These are phyloP conservation scores for Cyanoramphus novaezelandiae DNA, from an alignment of 2,113 vertebrate species.

Conservation along the genomic window DNA sequence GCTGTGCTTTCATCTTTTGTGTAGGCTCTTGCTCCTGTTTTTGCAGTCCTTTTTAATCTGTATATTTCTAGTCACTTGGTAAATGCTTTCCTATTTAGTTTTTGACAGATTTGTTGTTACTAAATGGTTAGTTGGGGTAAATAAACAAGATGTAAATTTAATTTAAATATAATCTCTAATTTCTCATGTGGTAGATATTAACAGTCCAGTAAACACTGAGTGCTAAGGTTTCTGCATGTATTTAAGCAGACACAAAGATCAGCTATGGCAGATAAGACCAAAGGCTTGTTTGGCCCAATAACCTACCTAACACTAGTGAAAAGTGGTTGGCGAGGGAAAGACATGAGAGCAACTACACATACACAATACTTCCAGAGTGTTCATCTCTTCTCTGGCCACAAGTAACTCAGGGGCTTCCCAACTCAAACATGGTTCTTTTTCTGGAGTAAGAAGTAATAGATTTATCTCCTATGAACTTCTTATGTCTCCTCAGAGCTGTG, in stretches of 20 bases:
- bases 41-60: not conserved
- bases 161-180: not conserved
- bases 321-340: not conserved
- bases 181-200: not conserved
- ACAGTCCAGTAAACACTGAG: not conserved
- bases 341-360: not conserved
- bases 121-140: not conserved
- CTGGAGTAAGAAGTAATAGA: not conserved
- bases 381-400: not conserved
- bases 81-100: not conserved
- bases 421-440: not conserved
- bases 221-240: not conserved
- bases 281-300: not conserved
- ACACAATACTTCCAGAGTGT: not conserved
- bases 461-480: not conserved
- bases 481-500: not conserved
- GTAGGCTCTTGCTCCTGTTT: not conserved
- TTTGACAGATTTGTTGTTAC: not conserved
- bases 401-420: not conserved
- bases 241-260: not conserved
- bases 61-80: not conserved
- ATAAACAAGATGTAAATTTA: not conserved
- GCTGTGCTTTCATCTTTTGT: not conserved
- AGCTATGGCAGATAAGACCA: not conserved
- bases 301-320: not conserved